Evolutionary conservation across 2,888 invertebrate species (phyloP).

Genomic region (Mesochorus sp.): DNA sequence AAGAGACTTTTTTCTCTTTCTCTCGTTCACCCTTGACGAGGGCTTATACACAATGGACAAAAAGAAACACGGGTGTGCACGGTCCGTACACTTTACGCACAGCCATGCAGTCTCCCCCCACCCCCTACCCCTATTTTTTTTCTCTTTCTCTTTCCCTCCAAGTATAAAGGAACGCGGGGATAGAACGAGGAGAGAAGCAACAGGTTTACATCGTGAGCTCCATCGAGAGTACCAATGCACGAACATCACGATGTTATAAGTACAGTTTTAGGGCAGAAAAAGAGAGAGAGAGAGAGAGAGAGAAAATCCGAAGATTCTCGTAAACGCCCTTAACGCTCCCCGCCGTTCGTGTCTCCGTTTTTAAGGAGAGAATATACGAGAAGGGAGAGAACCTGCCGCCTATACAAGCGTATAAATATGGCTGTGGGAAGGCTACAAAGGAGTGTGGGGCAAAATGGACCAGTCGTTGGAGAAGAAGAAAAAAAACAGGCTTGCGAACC

Average conservation of each 20-base stretch:
- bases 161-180: background rate
- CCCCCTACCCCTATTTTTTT: background rate
- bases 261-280: slow-evolving; percentile 2
- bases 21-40: slow-evolving; percentile 20
- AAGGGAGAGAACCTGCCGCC: slow-evolving; percentile 9
- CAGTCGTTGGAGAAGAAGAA: no score
- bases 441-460: no score
- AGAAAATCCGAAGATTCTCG: slow-evolving; percentile 4
- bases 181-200: slow-evolving; percentile 72
- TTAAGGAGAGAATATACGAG: slow-evolving; percentile 35
- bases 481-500: no score
- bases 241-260: slow-evolving; percentile 5
- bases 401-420: background rate
- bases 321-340: slow-evolving; percentile 35
- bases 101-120: background rate
- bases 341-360: slow-evolving; percentile 40
- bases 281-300: background rate
- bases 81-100: slow-evolving; percentile 20
- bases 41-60: slow-evolving; percentile 52
- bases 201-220: slow-evolving; percentile 73
- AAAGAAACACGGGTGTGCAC: slow-evolving; percentile 22
- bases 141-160: background rate
- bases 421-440: no score
- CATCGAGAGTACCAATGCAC: slow-evolving; percentile 23
- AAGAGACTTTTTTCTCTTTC: slow-evolving; percentile 59